Evolutionary conservation across 2,113 vertebrate genomes (phyloP).

Genomic region (Scomber colias): DNA sequence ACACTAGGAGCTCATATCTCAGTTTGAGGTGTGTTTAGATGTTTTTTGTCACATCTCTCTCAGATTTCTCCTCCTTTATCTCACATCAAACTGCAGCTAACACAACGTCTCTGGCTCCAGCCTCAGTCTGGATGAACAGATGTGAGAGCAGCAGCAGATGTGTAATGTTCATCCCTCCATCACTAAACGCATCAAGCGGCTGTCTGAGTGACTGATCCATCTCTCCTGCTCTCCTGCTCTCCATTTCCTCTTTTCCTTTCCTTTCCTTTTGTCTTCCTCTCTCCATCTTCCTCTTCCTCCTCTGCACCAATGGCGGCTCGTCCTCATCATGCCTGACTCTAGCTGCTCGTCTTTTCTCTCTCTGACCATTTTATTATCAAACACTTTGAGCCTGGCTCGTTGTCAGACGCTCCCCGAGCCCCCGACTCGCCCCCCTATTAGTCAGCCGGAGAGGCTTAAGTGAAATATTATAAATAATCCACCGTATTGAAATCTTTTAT

Average conservation of each 20-base stretch:
- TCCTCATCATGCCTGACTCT: background rate
- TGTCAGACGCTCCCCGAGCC: constrained; percentile 64
- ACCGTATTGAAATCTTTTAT: constrained; percentile 95
- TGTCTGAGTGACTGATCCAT: constrained; percentile 53
- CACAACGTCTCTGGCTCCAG: background rate
- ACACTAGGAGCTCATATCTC: too few species aligned
- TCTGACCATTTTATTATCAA: constrained; percentile 9
- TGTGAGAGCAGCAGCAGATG: constrained; percentile 74
- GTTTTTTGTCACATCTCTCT: too few species aligned
- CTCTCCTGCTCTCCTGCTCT: constrained; percentile 18
- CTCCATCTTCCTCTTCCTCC: too few species aligned
- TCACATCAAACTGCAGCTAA: too few species aligned
- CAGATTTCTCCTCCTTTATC: too few species aligned
- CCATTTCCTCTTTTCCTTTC: background rate
- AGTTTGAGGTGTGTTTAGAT: too few species aligned
- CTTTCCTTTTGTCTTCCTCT: too few species aligned
- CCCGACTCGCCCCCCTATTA: constrained; percentile 82
- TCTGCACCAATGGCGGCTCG: background rate
- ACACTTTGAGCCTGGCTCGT: constrained; percentile 33
- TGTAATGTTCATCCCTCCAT: constrained; percentile 70
- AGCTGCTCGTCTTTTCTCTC: background rate
- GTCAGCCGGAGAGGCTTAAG: constrained; percentile 89
- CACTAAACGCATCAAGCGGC: constrained; percentile 59
- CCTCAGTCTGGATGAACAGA: constrained; percentile 57
- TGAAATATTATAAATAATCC: constrained; percentile 93